Evolutionary conservation across 2,113 vertebrate genomes (phyloP), one percentile per base, ranked within the genome.

Genomic region (Pygoscelis antarcticus): DNA sequence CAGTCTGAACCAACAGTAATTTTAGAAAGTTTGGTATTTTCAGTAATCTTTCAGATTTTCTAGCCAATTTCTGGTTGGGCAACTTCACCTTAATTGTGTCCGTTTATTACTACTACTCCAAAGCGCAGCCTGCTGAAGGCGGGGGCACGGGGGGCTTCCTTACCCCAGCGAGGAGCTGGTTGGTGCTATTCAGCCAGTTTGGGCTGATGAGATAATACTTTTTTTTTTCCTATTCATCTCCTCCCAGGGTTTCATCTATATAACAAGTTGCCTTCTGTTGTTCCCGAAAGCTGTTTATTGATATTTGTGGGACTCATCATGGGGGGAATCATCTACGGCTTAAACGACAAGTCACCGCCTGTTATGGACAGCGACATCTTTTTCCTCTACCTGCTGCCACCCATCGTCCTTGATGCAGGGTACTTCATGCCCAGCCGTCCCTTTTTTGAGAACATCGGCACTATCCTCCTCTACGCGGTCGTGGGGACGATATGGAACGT

Each of bases 331-430:
- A 99, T 99, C 93, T 98, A 98, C 0, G 98, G 98, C 4, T 96
- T 99, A 13, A 98, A 98, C 1, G 97, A 99, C 42, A 98, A 98
- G 16, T 98, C 98, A 4, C 98, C 98, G 0, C 98, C 98, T 0
- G 98, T 98, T 62, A 98, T 99, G 97, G 98, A 98, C 66, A 98
- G 98, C 0, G 98, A 99, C 29, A 97, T 98, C 90, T 99, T 99
- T 78, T 99, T 99, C 97, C 98, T 99, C 52, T 99, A 99, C 90
- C 98, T 99, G 60, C 97, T 99, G 85, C 98, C 98, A 11, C 98
- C 98, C 54, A 98, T 99, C 1, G 98, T 99, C 66, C 94, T 99
- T 20, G 98, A 99, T 1, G 98, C 98, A 0, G 98, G 98, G 7
- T 99, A 99, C 86, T 99, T 99, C 97, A 98, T 99, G 98, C 98